These are phyloP conservation scores for Ectobius pallidus DNA, from an alignment of 2,888 invertebrate genomes.

Conservation along the genomic window DNA sequence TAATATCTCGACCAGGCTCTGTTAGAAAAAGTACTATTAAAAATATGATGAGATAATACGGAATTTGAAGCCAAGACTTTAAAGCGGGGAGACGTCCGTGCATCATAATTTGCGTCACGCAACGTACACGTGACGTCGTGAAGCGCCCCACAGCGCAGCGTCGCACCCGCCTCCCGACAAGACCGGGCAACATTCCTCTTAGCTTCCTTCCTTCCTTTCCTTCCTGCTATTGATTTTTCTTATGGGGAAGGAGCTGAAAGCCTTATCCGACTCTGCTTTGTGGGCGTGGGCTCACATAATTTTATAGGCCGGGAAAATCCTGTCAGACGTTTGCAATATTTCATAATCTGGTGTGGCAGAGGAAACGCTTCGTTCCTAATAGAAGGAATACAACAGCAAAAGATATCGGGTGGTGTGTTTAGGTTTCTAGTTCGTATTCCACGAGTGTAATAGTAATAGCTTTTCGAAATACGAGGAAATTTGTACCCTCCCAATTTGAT, in stretches of 20 bases:
- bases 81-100: neutral
- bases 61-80: too few species aligned
- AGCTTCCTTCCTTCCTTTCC: constrained; percentile 22
- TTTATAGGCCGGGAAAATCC: constrained; percentile 17
- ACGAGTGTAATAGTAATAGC: too few species aligned
- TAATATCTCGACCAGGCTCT: too few species aligned
- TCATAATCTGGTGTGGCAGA: neutral
- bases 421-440: too few species aligned
- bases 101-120: neutral
- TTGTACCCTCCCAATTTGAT: too few species aligned
- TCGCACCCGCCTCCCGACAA: neutral
- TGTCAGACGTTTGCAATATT: neutral
- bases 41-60: too few species aligned
- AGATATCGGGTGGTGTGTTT: neutral
- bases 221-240: constrained; percentile 31
- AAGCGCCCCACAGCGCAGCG: neutral
- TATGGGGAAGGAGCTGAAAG: constrained; percentile 19
- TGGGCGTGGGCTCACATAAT: constrained; percentile 21
- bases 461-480: too few species aligned
- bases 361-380: neutral
- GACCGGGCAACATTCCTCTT: neutral
- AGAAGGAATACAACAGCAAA: neutral
- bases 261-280: constrained; percentile 5
- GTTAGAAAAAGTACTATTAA: too few species aligned
- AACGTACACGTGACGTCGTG: constrained; percentile 6